A percentile compares a stretch with the other conserved stretches of the same genome.
Evolutionary conservation across 2,888 invertebrate genomes (phyloP).

Genomic region (Agonopterix alstromeriana): DNA sequence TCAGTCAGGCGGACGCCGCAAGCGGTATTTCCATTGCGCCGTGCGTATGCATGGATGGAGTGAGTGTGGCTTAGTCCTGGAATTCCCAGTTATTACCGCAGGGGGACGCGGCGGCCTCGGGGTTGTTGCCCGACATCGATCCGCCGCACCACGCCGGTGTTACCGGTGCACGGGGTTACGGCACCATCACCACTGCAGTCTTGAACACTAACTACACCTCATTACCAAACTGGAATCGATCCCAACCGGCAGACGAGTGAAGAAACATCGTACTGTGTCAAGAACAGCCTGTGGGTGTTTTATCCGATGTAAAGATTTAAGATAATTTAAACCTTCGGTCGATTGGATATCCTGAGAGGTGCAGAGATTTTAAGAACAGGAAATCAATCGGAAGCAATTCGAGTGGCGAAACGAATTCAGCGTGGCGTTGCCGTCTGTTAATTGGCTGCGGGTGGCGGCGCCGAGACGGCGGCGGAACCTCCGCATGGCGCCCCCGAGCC

Average conservation of each 20-base stretch:
- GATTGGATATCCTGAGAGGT: conserved; percentile 16
- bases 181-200: conserved; percentile 49
- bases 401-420: conserved; percentile 70
- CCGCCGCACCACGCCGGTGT: conserved; percentile 49
- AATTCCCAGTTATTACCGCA: conserved; percentile 68
- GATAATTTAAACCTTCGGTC: too few relatives aligned
- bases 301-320: too few relatives aligned
- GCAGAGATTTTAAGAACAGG: conserved; percentile 42
- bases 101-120: conserved; percentile 52
- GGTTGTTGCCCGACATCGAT: conserved; percentile 73
- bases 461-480: conserved; percentile 75
- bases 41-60: conserved; percentile 36
- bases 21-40: conserved; percentile 51
- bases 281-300: too few relatives aligned
- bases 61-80: conserved; percentile 42
- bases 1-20: conserved; percentile 51
- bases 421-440: conserved; percentile 69
- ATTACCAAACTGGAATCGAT: too few relatives aligned
- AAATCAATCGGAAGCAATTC: conserved; percentile 73
- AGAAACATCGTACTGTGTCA: too few relatives aligned
- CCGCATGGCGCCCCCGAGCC: conserved; percentile 60
- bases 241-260: too few relatives aligned
- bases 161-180: conserved; percentile 62
- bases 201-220: background rate
- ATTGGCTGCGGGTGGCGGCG: conserved; percentile 76